These are phyloP conservation scores for Oryzias curvinotus DNA, from an alignment of 2,113 vertebrate species.

Conservation along the genomic window DNA sequence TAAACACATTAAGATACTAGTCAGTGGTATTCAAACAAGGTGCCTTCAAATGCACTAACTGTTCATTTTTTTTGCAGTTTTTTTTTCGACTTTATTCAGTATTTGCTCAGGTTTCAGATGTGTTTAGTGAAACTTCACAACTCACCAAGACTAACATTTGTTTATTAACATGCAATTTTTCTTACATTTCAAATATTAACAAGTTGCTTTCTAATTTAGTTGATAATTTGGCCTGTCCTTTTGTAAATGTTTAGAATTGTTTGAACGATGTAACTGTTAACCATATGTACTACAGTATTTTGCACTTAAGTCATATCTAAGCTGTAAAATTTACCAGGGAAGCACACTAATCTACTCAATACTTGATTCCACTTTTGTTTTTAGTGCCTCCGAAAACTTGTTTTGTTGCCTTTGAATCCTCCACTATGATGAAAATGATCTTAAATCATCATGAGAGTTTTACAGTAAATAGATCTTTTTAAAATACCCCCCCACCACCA, in stretches of 20 bases:
- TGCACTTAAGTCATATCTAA: constrained; percentile 30
- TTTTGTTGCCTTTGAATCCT: constrained; percentile 7
- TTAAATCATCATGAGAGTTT: constrained; percentile 5
- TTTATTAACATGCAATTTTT: constrained; percentile 21
- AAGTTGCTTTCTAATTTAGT: constrained; percentile 6
- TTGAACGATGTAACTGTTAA: constrained; percentile 29
- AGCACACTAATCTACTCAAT: constrained; percentile 12
- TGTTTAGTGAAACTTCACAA: constrained; percentile 15
- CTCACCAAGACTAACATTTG: constrained; percentile 36
- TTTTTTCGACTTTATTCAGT: constrained; percentile 17
- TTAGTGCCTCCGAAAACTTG: background rate
- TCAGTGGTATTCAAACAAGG: constrained; percentile 33
- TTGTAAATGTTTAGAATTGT: background rate
- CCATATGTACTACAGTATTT: constrained; percentile 28
- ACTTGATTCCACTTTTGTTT: background rate
- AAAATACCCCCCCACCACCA: background rate
- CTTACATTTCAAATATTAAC: constrained; percentile 13
- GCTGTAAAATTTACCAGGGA: constrained; percentile 19
- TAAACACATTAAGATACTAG: constrained; percentile 23
- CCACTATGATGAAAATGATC: background rate
- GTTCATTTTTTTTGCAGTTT: constrained; percentile 37
- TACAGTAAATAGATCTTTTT: background rate
- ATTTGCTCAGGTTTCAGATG: background rate
- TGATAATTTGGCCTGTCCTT: constrained; percentile 2
- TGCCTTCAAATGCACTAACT: constrained; percentile 59